These are phyloP conservation scores for Agonum fuliginosum DNA, from an alignment of 2,888 invertebrate species.

Conservation along the genomic window DNA sequence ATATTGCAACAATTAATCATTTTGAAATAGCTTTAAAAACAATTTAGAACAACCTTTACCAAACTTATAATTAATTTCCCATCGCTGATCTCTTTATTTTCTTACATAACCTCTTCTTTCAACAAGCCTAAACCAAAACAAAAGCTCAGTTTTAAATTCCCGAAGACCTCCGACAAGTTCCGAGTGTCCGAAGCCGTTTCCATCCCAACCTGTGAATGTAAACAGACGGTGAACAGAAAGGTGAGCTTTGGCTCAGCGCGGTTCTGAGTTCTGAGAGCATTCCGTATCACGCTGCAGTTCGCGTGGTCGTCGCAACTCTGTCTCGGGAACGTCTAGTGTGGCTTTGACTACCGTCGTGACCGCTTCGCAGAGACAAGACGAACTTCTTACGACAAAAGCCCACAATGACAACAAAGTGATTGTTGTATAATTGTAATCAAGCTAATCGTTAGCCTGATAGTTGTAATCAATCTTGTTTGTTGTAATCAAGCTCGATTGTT, in stretches of 20 bases:
- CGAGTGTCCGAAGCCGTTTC: slow-evolving; percentile 51
- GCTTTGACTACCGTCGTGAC: background rate
- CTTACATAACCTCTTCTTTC: no score
- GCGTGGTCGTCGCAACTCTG: slow-evolving; percentile 22
- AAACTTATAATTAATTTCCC: no score
- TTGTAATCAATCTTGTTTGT: background rate
- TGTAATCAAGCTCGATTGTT: background rate
- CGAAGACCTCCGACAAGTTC: slow-evolving; percentile 45
- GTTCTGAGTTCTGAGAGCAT: slow-evolving; percentile 29
- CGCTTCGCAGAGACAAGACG: background rate
- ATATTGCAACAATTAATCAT: background rate
- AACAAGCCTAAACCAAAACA: slow-evolving; percentile 21
- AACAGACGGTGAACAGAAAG: slow-evolving; percentile 49
- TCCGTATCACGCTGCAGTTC: background rate
- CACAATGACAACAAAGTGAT: background rate
- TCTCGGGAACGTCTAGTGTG: slow-evolving; percentile 30
- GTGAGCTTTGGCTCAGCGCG: slow-evolving; percentile 22
- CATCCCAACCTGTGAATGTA: slow-evolving; percentile 59
- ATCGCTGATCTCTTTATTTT: no score
- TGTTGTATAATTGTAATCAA: no score
- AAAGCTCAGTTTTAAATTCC: slow-evolving; percentile 19
- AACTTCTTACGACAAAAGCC: no score
- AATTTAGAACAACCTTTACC: no score
- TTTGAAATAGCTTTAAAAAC: background rate
- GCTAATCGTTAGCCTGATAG: no score